These are phyloP conservation scores for Podarcis muralis DNA, from an alignment of 2,113 vertebrate species.

Conservation along the genomic window DNA sequence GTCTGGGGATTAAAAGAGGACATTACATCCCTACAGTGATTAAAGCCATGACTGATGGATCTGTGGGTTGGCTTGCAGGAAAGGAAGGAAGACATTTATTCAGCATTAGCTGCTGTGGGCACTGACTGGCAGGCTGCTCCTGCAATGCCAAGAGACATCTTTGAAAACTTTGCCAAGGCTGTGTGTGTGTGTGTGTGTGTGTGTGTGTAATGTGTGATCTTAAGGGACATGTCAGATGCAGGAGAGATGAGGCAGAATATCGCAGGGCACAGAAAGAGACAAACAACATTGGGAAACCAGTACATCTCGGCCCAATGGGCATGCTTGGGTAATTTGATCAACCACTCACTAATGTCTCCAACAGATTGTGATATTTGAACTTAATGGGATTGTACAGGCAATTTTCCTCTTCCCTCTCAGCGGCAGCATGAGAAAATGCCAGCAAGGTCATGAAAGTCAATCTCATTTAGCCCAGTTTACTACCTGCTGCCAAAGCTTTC, in stretches of 20 bases:
- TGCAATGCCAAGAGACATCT: constrained; percentile 43
- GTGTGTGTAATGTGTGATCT: constrained; percentile 32
- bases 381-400: constrained; percentile 47
- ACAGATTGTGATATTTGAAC: constrained; percentile 52
- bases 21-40: constrained; percentile 19
- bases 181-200: too few relatives aligned
- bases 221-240: constrained; percentile 51
- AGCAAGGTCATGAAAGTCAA: constrained; percentile 47
- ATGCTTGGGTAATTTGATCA: constrained; percentile 53
- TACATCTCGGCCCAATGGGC: constrained; percentile 45
- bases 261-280: constrained; percentile 26
- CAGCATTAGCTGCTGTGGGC: too few relatives aligned
- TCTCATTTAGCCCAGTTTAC: constrained; percentile 32
- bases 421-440: constrained; percentile 47
- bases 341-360: constrained; percentile 43
- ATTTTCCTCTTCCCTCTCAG: constrained; percentile 49
- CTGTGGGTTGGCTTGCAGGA: constrained; percentile 16
- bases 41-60: constrained; percentile 15
- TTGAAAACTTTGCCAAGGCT: constrained; percentile 48
- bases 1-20: neutral
- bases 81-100: neutral
- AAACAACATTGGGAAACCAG: constrained; percentile 49
- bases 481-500: constrained; percentile 21
- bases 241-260: constrained; percentile 54
- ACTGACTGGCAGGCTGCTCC: too few relatives aligned